Conservation (phyloP, 2,113 vertebrate species). For the Verasper variegatus region DNA sequence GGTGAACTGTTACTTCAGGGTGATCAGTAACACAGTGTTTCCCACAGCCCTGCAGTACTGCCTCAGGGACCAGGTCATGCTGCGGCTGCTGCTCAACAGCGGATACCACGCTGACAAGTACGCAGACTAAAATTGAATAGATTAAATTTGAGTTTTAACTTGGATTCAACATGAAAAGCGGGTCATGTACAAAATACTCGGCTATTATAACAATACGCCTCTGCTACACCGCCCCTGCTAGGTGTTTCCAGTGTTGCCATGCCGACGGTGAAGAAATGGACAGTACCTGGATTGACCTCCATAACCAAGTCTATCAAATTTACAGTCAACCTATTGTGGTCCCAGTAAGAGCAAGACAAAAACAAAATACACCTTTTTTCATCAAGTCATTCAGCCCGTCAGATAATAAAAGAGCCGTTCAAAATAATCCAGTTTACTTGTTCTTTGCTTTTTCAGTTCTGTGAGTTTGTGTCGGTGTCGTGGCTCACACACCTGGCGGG, state of each 20-base stretch:
- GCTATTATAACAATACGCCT: neutral
- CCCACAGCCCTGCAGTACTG: slow-evolving; percentile 89
- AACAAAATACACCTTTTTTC: neutral
- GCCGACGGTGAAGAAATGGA: slow-evolving; percentile 80
- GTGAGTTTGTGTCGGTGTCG: slow-evolving; percentile 87
- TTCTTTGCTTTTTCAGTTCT: slow-evolving; percentile 81
- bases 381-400: neutral
- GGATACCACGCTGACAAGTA: slow-evolving; percentile 84
- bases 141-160: too few relatives aligned
- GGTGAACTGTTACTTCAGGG: slow-evolving; percentile 89
- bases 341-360: slow-evolving; percentile 54
- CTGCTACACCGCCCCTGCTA: slow-evolving; percentile 19
- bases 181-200: neutral
- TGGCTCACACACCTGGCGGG: slow-evolving; percentile 86
- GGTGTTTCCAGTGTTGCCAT: slow-evolving; percentile 90
- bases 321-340: slow-evolving; percentile 58
- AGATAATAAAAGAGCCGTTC: neutral
- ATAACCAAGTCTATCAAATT: slow-evolving; percentile 53
- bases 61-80: slow-evolving; percentile 86
- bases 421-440: neutral
- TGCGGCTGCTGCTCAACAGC: slow-evolving; percentile 87
- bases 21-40: slow-evolving; percentile 85
- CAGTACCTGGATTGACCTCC: slow-evolving; percentile 76
- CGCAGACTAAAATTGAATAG: neutral
- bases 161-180: too few relatives aligned